Percentiles rank a stretch among this genome's conserved stretches.
These are phyloP conservation scores for Orchestes rusci DNA, from an alignment of 2,888 invertebrate genomes.

Conservation along the genomic window DNA sequence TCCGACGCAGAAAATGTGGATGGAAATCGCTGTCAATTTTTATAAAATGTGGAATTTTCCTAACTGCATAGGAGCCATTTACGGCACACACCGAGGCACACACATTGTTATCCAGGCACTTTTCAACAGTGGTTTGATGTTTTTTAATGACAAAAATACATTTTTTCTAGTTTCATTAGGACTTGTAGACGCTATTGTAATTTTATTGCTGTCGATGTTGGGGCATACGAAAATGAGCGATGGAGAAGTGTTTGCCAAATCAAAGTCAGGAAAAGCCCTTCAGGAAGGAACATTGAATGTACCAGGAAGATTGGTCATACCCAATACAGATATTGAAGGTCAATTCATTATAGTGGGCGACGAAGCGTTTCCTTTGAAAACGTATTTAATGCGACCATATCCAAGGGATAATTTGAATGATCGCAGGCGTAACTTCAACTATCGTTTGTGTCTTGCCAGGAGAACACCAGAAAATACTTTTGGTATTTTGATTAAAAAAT, in stretches of 20 bases:
- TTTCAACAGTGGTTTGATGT: neutral
- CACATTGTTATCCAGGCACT: conserved; percentile 1
- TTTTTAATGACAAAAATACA: conserved; percentile 4
- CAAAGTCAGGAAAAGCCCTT: neutral
- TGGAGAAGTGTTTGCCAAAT: conserved; percentile 2
- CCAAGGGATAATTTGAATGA: conserved; percentile 7
- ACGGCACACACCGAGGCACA: conserved; percentile 11
- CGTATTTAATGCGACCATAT: conserved; percentile 15
- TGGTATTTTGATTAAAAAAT: conserved; percentile 16
- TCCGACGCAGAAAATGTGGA: conserved; percentile 1
- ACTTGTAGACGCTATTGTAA: neutral
- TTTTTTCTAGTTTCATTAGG: neutral
- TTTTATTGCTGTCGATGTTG: neutral
- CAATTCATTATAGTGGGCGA: conserved; percentile 9
- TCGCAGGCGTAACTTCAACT: conserved; percentile 10
- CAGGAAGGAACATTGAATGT: neutral
- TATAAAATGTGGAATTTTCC: conserved; percentile 6
- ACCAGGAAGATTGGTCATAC: neutral
- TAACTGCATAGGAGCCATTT: conserved; percentile 5
- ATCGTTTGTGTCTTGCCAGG: conserved; percentile 13
- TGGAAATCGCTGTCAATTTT: neutral
- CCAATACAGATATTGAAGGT: neutral
- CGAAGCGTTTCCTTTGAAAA: conserved; percentile 11
- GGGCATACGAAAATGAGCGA: neutral
- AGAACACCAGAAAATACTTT: conserved; percentile 7